Percentiles rank a stretch among this genome's conserved stretches.
Evolutionary conservation across 1,140 invertebrate genomes (phyloP).

Genomic region (Diabrotica undecimpunctata): DNA sequence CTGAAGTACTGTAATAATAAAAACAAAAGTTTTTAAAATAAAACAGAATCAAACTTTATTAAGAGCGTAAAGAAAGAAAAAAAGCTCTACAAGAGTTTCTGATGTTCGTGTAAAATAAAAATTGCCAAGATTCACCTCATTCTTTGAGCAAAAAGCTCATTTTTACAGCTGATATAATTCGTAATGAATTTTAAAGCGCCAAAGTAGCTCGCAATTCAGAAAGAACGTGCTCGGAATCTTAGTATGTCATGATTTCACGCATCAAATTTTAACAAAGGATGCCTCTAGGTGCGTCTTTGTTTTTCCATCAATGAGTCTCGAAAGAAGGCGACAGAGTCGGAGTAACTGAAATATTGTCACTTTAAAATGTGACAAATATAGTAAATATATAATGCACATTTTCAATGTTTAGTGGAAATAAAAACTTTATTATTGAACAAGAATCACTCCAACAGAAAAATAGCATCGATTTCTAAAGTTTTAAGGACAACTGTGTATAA

Average conservation of each 20-base stretch:
- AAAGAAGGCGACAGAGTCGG: slow-evolving; percentile 4
- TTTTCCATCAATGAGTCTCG: slow-evolving; percentile 8
- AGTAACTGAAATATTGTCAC: not conserved
- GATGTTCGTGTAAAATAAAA: slow-evolving; percentile 1
- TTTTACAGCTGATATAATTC: slow-evolving; percentile 46
- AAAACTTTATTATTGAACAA: too few relatives aligned
- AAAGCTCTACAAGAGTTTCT: not conserved
- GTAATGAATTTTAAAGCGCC: slow-evolving; percentile 46
- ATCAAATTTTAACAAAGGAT: slow-evolving; percentile 27
- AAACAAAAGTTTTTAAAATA: too few relatives aligned
- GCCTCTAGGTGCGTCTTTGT: slow-evolving; percentile 22
- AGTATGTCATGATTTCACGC: slow-evolving; percentile 13
- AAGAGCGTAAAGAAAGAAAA: too few relatives aligned
- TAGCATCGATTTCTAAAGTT: too few relatives aligned
- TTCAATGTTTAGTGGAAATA: too few relatives aligned
- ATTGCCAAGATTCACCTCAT: slow-evolving; percentile 2
- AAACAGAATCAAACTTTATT: too few relatives aligned
- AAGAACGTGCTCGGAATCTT: slow-evolving; percentile 81
- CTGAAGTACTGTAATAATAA: too few relatives aligned
- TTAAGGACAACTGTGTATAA: too few relatives aligned
- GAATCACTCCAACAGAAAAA: too few relatives aligned
- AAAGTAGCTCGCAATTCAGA: slow-evolving; percentile 41
- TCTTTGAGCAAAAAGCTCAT: slow-evolving; percentile 29
- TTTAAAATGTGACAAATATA: not conserved
- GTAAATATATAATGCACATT: too few relatives aligned